Evolutionary conservation across 2,797 vertebrate species (phyloP).

Genomic region (Emydoidea blandingii): DNA sequence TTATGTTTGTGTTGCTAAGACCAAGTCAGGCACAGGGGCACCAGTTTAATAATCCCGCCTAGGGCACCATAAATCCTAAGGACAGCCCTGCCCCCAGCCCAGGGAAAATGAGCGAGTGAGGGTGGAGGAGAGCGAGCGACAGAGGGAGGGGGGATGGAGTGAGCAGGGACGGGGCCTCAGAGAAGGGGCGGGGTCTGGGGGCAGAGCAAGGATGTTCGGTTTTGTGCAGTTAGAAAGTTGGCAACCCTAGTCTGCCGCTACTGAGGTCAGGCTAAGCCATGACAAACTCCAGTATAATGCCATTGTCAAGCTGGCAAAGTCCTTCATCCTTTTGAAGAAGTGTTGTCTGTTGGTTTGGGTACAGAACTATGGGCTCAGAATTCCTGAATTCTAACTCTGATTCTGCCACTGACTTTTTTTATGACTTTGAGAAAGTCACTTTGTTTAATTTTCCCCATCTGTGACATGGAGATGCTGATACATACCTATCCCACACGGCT

Average conservation of each 20-base stretch:
- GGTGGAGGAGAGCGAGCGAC: too few relatives aligned
- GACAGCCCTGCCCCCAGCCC: too few relatives aligned
- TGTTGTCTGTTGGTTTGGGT: rapidly evolving
- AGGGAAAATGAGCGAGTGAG: too few relatives aligned
- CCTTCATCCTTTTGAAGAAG: neutral
- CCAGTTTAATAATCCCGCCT: too few relatives aligned
- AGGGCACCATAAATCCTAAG: too few relatives aligned
- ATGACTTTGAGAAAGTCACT: neutral
- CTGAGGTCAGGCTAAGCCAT: neutral
- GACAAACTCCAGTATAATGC: neutral
- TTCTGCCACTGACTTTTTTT: neutral
- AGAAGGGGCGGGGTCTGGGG: too few relatives aligned
- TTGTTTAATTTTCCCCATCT: neutral
- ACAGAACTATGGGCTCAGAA: neutral
- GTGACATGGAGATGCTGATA: neutral
- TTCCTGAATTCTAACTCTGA: neutral
- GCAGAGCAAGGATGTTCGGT: too few relatives aligned
- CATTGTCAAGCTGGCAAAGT: neutral
- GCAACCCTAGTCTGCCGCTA: rapidly evolving
- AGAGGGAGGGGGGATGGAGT: too few relatives aligned
- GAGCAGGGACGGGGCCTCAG: too few relatives aligned
- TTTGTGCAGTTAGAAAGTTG: too few relatives aligned
- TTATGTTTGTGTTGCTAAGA: too few relatives aligned
- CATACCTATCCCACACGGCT: neutral
- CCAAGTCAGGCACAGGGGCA: too few relatives aligned